Evolutionary conservation across 2,888 invertebrate genomes (phyloP), one percentile per base, ranked within the genome.

Genomic region (Metopia argyrocephala): DNA sequence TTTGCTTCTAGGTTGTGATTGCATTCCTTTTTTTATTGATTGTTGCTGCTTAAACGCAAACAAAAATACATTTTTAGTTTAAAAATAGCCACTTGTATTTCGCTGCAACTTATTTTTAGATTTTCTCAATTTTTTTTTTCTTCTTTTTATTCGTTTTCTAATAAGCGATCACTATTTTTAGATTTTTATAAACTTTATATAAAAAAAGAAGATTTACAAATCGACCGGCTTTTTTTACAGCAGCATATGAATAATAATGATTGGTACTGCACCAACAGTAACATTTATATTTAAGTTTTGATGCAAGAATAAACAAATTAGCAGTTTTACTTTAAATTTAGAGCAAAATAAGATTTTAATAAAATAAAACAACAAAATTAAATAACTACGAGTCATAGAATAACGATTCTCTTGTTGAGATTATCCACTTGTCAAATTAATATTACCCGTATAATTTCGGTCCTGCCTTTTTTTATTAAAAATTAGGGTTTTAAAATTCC

Each of bases 81-180:
- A 56, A 61, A 76, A 76, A 68, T 66, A 76, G 69, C 62, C 25
- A 56, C 57, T 64, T 74, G 69, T 68, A 64, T 69, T 68, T 64
- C 57, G 45, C 50, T 57, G 15, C 54, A 71, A 23, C 64, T 59
- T 76, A 75, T 78, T 81, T 78, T 70, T 78, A 81, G 74, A 50
- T 48, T 50, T 27, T 28, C n/a, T n/a, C 66, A 71, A 46, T 46
- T 46, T 28, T 59, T 52, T 45, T 59, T 52, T 56, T 56, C 21
- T 61, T 66, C 66, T 71, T 71, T 65, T 71, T 27, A 56, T 25
- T 12, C 23, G 64, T 57, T 28, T 80, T 82, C 82, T 82, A 83
- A 83, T 81, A 75, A 83, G 75, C 64, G 73, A 78, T 78, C 64
- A 73, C 83, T 83, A 83, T 83, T 80, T 83, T 75, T 83, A 83